A percentile compares a stretch with the other conserved stretches of the same genome.
Evolutionary conservation across 2,113 vertebrate genomes (phyloP).

Genomic region (Seriola rivoliana): DNA sequence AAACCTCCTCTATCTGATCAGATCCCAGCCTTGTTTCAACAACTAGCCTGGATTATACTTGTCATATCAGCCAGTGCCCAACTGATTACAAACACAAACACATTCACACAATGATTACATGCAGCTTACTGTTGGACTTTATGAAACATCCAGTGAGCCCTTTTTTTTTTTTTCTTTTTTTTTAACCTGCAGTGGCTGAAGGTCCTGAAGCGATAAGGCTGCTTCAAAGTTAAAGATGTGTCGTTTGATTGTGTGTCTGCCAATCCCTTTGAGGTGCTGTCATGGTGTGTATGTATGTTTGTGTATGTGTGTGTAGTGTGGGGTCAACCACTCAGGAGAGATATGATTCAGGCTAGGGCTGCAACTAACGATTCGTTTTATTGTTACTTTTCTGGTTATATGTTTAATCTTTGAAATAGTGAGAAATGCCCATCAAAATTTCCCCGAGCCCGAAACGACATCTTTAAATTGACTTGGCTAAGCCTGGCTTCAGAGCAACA

Average conservation of each 20-base stretch:
- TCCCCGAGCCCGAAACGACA: background rate
- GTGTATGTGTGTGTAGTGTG: slow-evolving; percentile 4
- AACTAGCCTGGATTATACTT: slow-evolving; percentile 63
- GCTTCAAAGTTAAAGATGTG: slow-evolving; percentile 54
- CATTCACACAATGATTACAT: slow-evolving; percentile 73
- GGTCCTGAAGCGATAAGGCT: slow-evolving; percentile 62
- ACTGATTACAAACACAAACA: slow-evolving; percentile 66
- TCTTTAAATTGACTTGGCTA: background rate
- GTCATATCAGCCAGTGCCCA: slow-evolving; percentile 60
- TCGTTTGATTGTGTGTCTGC: slow-evolving; percentile 33
- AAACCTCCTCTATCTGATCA: slow-evolving; percentile 73
- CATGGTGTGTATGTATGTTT: slow-evolving; percentile 32
- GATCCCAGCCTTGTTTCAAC: slow-evolving; percentile 61
- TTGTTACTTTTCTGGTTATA: background rate
- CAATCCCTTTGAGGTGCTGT: slow-evolving; percentile 58
- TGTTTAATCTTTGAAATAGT: background rate
- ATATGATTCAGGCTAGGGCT: background rate
- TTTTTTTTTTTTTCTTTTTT: slow-evolving; percentile 38
- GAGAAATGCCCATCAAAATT: background rate
- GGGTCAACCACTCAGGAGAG: slow-evolving; percentile 1
- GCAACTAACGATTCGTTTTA: background rate
- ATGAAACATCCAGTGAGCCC: slow-evolving; percentile 34
- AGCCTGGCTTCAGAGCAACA: background rate
- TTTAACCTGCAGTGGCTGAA: slow-evolving; percentile 50
- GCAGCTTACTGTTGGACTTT: slow-evolving; percentile 66